Base-by-base conservation (phyloP, 2,888 invertebrate species). In the Dynastes grantii region DNA sequence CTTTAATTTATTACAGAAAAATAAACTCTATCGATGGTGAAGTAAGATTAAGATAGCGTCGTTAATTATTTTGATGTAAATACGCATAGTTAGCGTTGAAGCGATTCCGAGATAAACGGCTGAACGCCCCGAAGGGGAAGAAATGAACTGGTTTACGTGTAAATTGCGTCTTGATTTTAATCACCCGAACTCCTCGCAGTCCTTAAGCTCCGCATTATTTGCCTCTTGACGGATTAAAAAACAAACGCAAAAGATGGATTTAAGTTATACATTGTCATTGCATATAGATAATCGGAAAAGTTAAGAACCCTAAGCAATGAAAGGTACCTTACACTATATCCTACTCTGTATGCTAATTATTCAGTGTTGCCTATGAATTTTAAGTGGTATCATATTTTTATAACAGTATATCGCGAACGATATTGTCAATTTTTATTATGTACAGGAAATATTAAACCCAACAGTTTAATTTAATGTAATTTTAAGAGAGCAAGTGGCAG, bases 41-140 rank as follows among this genome's bases (percentile, higher is more conserved):
- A 51, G 16, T 27, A 68, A 68, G 49, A 68, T 68, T 53, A 68
- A 51, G 68, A 68, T 68, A 68, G 29, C 27, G 49, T 68, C 68
- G 51, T 68, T 68, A 68, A 68, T 68, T 68, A 68, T 29, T 68
- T 68, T 29, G 68, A 68, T 68, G 68, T 68, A 68, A 68, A 68
- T 68, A 68, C 29, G 63, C 13, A 32, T 63, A 63, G 63, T 63
- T 63, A 29, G 51, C 16, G 68, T 29, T 40, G 68, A 29, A 68
- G 51, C 68, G 68, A 68, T 68, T 51, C 29, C 27, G 11, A 68
- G 68, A 68, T 68, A 68, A 51, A 67, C 65, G 65, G 16, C 40
- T 16, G 22, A 5, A 58, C 55, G 55, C 55, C 55, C 55, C n/a
- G 55, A 22, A 58, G 55, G 55, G 22, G 55, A 58, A 58, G 22